Evolutionary conservation across 2,797 vertebrate species (phyloP).

Genomic region (Mastacembelus armatus): DNA sequence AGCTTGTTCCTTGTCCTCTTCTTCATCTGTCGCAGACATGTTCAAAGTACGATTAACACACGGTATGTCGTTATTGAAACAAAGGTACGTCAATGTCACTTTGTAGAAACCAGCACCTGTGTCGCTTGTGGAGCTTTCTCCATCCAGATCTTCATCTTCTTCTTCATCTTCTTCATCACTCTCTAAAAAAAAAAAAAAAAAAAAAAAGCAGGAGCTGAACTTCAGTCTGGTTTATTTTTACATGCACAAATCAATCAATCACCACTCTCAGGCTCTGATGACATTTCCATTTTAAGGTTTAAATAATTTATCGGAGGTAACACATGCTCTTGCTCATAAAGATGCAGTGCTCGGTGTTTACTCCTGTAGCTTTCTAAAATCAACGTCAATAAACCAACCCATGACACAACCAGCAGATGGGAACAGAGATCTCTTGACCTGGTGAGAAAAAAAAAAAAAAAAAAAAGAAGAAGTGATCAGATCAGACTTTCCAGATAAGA

Average conservation of each 20-base stretch:
- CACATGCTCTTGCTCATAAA: neutral
- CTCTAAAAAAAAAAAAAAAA: conserved; percentile 9
- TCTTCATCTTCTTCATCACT: conserved; percentile 16
- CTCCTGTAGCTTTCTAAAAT: neutral
- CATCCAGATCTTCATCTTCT: neutral
- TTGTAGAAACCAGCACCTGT: too few species aligned
- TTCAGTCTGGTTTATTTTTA: too few species aligned
- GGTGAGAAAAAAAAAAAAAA: neutral
- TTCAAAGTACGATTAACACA: neutral
- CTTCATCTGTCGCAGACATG: conserved; percentile 21
- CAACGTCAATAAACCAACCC: conserved; percentile 50
- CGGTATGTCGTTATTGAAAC: neutral
- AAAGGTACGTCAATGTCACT: too few species aligned
- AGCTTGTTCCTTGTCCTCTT: conserved; percentile 7
- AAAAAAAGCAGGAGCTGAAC: too few species aligned
- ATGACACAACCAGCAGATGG: neutral
- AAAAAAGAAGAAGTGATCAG: neutral
- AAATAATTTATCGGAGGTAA: too few species aligned
- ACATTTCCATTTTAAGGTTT: too few species aligned
- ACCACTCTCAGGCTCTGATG: too few species aligned
- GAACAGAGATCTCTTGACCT: conserved; percentile 48
- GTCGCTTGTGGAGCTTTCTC: neutral
- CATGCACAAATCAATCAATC: too few species aligned
- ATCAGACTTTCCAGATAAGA: neutral
- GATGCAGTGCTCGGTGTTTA: neutral